Conservation (phyloP, 2,113 vertebrate genomes). For the Chaetops frenatus region DNA sequence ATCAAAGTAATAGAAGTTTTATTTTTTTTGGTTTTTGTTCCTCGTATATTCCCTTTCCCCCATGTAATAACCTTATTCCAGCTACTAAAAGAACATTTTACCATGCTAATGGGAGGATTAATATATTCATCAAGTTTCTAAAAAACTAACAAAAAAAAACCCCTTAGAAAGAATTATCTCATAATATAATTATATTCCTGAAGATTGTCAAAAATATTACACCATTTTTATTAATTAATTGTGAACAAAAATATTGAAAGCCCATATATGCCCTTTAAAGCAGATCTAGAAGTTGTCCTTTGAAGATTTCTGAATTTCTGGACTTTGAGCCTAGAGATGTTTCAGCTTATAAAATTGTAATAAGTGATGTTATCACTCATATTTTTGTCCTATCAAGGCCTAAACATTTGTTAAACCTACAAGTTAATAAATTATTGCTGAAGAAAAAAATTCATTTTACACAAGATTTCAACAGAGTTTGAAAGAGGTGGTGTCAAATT, state of each 20-base stretch:
- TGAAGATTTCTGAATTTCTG: background rate
- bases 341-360: background rate
- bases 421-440: background rate
- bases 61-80: background rate
- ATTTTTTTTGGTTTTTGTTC: background rate
- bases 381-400: background rate
- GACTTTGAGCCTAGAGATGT: background rate
- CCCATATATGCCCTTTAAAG: accelerated
- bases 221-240: background rate
- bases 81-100: background rate
- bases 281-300: background rate
- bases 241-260: background rate
- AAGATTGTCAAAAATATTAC: background rate
- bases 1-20: background rate
- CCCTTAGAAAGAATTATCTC: background rate
- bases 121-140: background rate
- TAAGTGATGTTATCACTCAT: background rate
- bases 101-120: background rate
- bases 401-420: background rate
- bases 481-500: background rate
- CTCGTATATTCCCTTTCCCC: background rate
- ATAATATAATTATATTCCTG: background rate
- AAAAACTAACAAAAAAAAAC: background rate
- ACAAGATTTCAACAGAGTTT: background rate
- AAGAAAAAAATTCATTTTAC: background rate